Conservation (phyloP, 2,113 vertebrate species). For the Nothoprocta perdicaria region DNA sequence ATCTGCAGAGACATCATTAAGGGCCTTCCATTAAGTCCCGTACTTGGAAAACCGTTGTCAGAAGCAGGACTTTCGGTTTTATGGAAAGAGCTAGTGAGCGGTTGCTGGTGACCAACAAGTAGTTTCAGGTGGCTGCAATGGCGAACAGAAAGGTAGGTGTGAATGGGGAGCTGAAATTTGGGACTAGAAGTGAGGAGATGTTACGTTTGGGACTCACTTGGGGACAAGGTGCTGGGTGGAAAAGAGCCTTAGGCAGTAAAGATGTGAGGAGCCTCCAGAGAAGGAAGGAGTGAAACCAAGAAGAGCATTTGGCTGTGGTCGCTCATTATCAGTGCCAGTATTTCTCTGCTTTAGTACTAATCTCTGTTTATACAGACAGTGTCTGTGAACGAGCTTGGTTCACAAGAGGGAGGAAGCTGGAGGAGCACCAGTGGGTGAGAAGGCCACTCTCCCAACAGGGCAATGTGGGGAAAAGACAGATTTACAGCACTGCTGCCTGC, state of each 20-base stretch:
- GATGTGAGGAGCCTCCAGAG: accelerated
- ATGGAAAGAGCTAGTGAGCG: neutral
- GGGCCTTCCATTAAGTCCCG: neutral
- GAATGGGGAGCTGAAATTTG: neutral
- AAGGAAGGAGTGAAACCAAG: neutral
- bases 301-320: neutral
- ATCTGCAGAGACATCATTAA: neutral
- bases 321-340: neutral
- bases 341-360: neutral
- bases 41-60: neutral
- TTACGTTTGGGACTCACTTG: neutral
- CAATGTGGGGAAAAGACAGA: neutral
- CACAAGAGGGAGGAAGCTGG: neutral
- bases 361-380: neutral
- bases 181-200: neutral
- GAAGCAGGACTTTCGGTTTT: neutral
- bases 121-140: neutral
- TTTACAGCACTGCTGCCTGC: neutral
- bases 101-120: too few relatives aligned
- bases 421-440: neutral
- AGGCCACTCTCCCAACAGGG: neutral
- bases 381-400: neutral
- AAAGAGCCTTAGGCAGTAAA: neutral
- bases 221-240: neutral
- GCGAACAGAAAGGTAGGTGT: neutral